These are phyloP conservation scores for Gadopsis bispinosus DNA, from an alignment of 2,797 vertebrate genomes.

Conservation along the genomic window DNA sequence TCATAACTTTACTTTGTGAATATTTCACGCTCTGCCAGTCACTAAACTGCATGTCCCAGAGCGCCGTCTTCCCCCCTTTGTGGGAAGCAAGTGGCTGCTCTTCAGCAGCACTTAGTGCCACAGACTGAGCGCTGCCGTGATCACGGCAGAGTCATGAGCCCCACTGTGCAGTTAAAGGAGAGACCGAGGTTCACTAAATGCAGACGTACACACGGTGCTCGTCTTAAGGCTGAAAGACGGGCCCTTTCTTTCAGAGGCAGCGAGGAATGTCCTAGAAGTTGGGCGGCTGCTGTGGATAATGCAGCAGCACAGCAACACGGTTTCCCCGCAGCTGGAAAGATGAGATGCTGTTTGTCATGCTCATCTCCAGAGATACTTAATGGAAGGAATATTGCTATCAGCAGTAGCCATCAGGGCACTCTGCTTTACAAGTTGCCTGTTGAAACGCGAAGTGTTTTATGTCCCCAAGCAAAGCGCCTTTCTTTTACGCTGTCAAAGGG, in stretches of 20 bases:
- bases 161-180: conserved; percentile 24
- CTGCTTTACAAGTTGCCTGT: conserved; percentile 54
- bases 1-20: conserved; percentile 56
- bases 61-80: conserved; percentile 50
- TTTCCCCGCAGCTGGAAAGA: conserved; percentile 21
- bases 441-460: conserved; percentile 53
- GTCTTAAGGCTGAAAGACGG: conserved; percentile 9
- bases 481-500: conserved; percentile 12
- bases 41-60: conserved; percentile 69
- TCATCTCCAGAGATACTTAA: conserved; percentile 51
- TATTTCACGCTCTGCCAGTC: conserved; percentile 74
- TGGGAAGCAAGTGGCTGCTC: conserved; percentile 61
- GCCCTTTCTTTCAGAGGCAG: conserved; percentile 15
- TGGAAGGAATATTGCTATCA: conserved; percentile 52
- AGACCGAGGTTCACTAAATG: conserved; percentile 19
- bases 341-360: conserved; percentile 27
- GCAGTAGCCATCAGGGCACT: conserved; percentile 42
- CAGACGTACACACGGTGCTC: conserved; percentile 1
- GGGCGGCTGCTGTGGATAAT: conserved; percentile 34
- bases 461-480: conserved; percentile 22
- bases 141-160: conserved; percentile 61
- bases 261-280: conserved; percentile 31
- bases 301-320: background rate
- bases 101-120: conserved; percentile 68
- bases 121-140: conserved; percentile 42